Conservation (phyloP, 2,797 vertebrate genomes). For the Sylvilagus floridanus region DNA sequence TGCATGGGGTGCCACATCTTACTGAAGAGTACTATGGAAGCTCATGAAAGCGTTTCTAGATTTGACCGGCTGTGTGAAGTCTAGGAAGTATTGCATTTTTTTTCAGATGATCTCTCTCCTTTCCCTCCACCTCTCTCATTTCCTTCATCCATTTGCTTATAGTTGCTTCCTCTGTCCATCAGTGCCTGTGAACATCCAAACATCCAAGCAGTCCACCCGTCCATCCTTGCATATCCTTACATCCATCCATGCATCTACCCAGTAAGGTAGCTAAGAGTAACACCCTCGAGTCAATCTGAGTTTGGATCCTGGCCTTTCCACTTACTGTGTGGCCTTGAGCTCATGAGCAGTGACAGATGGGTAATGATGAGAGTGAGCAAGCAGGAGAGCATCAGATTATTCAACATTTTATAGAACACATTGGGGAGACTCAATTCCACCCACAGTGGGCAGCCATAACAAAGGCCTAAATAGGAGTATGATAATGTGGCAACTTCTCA, state of each 20-base stretch:
- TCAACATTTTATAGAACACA: neutral
- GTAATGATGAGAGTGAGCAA: neutral
- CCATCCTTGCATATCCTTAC: neutral
- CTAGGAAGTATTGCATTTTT: neutral
- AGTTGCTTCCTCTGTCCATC: neutral
- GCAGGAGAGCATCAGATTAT: neutral
- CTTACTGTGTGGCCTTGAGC: neutral
- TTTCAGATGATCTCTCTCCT: neutral
- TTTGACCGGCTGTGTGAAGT: neutral
- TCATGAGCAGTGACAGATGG: neutral
- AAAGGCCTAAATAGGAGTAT: neutral
- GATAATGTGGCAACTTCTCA: neutral
- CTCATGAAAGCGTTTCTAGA: neutral
- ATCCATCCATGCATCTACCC: neutral
- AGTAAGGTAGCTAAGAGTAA: neutral
- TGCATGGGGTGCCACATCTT: neutral
- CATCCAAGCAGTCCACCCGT: neutral
- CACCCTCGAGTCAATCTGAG: neutral
- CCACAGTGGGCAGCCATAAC: neutral
- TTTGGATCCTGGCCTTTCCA: neutral
- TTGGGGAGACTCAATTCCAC: neutral
- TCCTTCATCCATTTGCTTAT: neutral
- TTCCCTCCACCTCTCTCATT: neutral
- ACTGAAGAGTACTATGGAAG: neutral
- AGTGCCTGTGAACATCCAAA: neutral